Percentiles rank a stretch among this genome's conserved stretches.
phyloP scores from a whole-genome alignment of 1,140 invertebrate species.

The Fopius arisanus region DNA sequence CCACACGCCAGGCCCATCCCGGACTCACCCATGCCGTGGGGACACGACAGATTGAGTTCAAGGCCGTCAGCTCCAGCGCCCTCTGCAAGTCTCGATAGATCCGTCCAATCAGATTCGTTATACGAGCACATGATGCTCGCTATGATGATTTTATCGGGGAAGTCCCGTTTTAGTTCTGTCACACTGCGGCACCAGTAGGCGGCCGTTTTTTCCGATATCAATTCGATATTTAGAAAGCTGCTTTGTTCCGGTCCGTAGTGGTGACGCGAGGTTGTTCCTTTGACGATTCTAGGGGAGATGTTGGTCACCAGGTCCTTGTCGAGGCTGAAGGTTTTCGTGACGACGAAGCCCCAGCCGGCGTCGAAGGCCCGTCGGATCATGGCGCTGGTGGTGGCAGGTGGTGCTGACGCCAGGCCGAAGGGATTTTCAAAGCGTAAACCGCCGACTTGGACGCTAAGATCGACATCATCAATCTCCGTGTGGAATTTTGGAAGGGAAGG shows the following conservation, averaged over 20 bases:
- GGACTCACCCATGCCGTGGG: constrained; percentile 97
- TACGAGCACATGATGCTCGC: constrained; percentile 97
- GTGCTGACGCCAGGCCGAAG: constrained; percentile 96
- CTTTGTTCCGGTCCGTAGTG: constrained; percentile 93
- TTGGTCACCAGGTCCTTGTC: constrained; percentile 98
- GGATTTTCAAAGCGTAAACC: constrained; percentile 96
- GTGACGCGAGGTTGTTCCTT: constrained; percentile 91
- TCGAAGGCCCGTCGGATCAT: constrained; percentile 96
- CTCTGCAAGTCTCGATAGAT: constrained; percentile 81
- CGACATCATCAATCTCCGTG: constrained; percentile 92
- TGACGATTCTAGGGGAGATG: constrained; percentile 94
- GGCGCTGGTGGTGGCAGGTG: constrained; percentile 90
- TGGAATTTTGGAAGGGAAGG: constrained; percentile 90
- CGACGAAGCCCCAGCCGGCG: constrained; percentile 94
- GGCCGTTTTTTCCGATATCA: constrained; percentile 96
- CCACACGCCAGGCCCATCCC: constrained; percentile 99
- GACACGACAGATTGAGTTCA: constrained; percentile 96
- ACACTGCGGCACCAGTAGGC: constrained; percentile 94
- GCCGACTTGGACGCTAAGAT: constrained; percentile 90
- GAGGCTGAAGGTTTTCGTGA: constrained; percentile 95
- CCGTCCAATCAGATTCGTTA: constrained; percentile 88
- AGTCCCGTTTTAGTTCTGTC: constrained; percentile 89
- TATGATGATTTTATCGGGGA: constrained; percentile 90
- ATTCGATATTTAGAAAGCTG: constrained; percentile 96
- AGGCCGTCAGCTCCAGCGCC: constrained; percentile 90